Evolutionary conservation across 2,113 vertebrate species (phyloP).

Genomic region (Sander vitreus): DNA sequence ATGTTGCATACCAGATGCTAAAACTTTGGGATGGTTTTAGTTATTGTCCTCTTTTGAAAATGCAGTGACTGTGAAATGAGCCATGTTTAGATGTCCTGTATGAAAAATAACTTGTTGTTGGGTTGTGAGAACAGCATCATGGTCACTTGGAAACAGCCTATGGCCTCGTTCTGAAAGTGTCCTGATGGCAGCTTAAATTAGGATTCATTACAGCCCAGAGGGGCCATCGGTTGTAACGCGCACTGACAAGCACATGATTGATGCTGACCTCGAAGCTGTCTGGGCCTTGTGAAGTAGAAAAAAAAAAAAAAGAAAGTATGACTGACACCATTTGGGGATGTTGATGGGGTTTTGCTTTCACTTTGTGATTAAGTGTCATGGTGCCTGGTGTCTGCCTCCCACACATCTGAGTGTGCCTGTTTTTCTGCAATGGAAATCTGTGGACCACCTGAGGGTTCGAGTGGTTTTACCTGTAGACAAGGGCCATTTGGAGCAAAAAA

Average conservation of each 20-base stretch:
- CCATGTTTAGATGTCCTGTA: conserved; percentile 26
- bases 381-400: conserved; percentile 21
- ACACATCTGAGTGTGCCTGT: conserved; percentile 1
- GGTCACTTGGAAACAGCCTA: conserved; percentile 24
- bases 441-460: not conserved
- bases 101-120: not conserved
- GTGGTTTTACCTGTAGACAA: conserved; percentile 12
- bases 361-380: conserved; percentile 35
- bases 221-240: conserved; percentile 27
- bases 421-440: not conserved
- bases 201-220: conserved; percentile 55
- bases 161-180: conserved; percentile 32
- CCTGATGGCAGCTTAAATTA: conserved; percentile 45
- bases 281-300: conserved; percentile 12
- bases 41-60: conserved; percentile 11
- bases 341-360: conserved; percentile 44
- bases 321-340: conserved; percentile 44
- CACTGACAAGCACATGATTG: conserved; percentile 55
- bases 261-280: conserved; percentile 50
- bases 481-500: conserved; percentile 8
- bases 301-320: conserved; percentile 39
- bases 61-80: conserved; percentile 9
- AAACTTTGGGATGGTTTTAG: not conserved
- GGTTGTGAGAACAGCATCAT: conserved; percentile 10
- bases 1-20: not conserved